Conservation (phyloP, 2,888 invertebrate genomes). For the Andrena dorsata region DNA sequence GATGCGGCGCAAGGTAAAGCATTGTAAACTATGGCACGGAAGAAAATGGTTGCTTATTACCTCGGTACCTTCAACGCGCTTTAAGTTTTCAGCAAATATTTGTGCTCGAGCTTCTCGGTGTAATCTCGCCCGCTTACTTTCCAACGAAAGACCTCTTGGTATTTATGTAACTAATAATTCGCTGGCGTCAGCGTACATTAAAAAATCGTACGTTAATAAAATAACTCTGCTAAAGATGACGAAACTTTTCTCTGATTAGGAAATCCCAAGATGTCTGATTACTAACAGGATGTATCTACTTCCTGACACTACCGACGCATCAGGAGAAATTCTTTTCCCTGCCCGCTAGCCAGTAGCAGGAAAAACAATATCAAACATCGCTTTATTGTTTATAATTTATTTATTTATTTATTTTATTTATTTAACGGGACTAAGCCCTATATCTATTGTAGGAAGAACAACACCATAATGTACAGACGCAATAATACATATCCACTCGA, state of each 20-base stretch:
- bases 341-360: no score
- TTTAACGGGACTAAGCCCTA: no score
- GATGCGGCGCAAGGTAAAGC: not conserved
- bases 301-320: not conserved
- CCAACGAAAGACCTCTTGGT: constrained; percentile 35
- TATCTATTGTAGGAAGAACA: no score
- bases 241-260: not conserved
- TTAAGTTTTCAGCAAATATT: constrained; percentile 12
- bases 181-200: not conserved
- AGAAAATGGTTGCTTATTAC: not conserved
- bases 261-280: constrained; percentile 19
- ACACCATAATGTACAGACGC: no score
- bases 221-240: not conserved
- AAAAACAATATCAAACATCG: not conserved
- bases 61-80: constrained; percentile 8
- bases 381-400: no score
- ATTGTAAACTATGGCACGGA: not conserved
- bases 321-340: not conserved
- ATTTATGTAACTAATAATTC: constrained; percentile 53
- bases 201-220: not conserved
- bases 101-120: not conserved
- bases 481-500: no score
- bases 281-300: constrained; percentile 25
- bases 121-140: constrained; percentile 27
- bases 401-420: no score